Percentiles rank a stretch among this genome's conserved stretches.
Conservation (phyloP, 2,888 invertebrate species). For the Folsomia manolachei region DNA sequence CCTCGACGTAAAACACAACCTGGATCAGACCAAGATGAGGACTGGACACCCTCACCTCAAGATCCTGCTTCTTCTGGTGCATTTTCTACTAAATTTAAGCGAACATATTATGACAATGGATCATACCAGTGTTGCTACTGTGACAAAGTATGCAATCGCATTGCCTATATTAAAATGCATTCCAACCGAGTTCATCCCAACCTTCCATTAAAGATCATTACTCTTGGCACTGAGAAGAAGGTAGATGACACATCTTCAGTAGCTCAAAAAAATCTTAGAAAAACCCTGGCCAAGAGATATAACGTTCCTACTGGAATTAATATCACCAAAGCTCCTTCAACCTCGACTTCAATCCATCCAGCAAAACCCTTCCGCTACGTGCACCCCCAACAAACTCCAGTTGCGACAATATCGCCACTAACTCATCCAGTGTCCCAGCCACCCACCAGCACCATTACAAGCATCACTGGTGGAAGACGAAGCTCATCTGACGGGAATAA, state of each 20-base stretch:
- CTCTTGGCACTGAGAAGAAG: too few species aligned
- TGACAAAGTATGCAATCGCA: not conserved
- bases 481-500: not conserved
- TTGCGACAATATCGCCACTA: not conserved
- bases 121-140: slow-evolving; percentile 3
- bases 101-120: not conserved
- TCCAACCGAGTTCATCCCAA: not conserved
- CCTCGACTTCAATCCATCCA: too few species aligned
- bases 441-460: not conserved
- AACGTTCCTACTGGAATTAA: not conserved
- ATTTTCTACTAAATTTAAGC: not conserved
- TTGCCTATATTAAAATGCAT: slow-evolving; percentile 3
- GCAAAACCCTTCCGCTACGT: not conserved
- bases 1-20: not conserved
- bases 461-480: not conserved
- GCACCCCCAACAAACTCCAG: not conserved
- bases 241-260: not conserved
- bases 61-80: not conserved
- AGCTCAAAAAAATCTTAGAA: not conserved
- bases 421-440: not conserved
- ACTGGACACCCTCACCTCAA: not conserved
- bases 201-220: not conserved
- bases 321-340: not conserved
- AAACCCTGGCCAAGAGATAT: not conserved
- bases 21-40: not conserved